These are phyloP conservation scores for Falco peregrinus DNA, from an alignment of 2,797 vertebrate species.

Conservation along the genomic window DNA sequence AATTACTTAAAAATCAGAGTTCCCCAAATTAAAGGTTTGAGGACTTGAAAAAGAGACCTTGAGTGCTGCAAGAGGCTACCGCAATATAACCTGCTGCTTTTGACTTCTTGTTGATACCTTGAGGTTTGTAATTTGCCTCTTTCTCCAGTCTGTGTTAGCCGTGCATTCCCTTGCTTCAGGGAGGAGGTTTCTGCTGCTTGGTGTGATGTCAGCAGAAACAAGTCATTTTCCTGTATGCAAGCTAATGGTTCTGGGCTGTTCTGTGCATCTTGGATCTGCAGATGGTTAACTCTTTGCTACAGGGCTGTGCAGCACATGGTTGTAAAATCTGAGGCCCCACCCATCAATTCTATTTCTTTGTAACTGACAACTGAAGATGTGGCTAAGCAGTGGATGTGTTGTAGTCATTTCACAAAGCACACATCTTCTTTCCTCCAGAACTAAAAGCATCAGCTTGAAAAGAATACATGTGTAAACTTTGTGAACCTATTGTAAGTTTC, in stretches of 20 bases:
- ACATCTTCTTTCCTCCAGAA: background rate
- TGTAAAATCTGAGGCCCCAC: background rate
- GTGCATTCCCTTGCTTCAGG: background rate
- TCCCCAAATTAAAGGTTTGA: background rate
- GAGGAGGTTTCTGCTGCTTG: background rate
- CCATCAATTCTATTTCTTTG: background rate
- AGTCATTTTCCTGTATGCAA: background rate
- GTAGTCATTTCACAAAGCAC: background rate
- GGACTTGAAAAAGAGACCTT: background rate
- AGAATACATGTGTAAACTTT: background rate
- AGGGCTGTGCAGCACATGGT: background rate
- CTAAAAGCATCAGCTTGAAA: background rate
- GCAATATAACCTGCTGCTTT: background rate
- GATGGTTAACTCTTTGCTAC: slow-evolving; percentile 1
- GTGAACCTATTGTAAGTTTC: background rate
- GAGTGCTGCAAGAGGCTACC: background rate
- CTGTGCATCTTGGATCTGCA: background rate
- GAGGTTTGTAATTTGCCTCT: background rate
- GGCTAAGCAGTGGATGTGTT: background rate
- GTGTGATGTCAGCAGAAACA: slow-evolving; percentile 51
- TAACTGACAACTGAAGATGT: background rate
- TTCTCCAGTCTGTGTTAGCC: background rate
- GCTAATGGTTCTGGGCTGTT: slow-evolving; percentile 26
- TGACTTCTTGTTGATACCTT: background rate
- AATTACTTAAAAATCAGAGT: background rate